These are phyloP conservation scores for Xestia rhomboidea DNA, from an alignment of 2,888 invertebrate genomes.

Conservation along the genomic window DNA sequence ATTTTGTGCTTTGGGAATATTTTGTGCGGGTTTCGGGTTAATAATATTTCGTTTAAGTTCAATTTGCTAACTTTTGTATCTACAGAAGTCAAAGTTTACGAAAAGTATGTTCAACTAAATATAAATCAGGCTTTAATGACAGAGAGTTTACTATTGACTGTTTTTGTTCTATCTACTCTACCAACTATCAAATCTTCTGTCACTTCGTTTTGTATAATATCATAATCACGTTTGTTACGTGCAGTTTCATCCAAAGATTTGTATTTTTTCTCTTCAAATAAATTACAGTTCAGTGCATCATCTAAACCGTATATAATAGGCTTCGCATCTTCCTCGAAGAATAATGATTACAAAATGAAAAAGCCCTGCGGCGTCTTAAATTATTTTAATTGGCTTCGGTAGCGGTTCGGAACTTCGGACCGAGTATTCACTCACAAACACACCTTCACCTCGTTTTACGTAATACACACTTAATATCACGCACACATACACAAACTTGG, in stretches of 20 bases:
- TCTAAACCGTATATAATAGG: slow-evolving; percentile 89
- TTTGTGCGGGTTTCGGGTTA: slow-evolving; percentile 55
- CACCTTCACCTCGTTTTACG: slow-evolving; percentile 68
- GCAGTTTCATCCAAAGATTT: slow-evolving; percentile 66
- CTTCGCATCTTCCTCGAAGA: slow-evolving; percentile 87
- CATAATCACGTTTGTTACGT: slow-evolving; percentile 64
- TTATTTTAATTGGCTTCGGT: slow-evolving; percentile 91
- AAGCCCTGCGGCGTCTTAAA: slow-evolving; percentile 88
- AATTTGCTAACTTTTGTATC: slow-evolving; percentile 1
- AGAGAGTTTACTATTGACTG: not conserved
- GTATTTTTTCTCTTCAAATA: slow-evolving; percentile 74
- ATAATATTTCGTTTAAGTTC: slow-evolving; percentile 32
- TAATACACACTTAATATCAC: slow-evolving; percentile 71
- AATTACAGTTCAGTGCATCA: slow-evolving; percentile 85
- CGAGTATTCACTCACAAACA: slow-evolving; percentile 77
- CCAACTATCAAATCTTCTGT: slow-evolving; percentile 6
- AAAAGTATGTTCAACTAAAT: slow-evolving; percentile 5
- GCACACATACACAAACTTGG: slow-evolving; percentile 56
- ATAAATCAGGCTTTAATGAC: not conserved
- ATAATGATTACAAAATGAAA: slow-evolving; percentile 90
- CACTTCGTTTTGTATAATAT: slow-evolving; percentile 25
- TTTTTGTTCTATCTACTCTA: not conserved
- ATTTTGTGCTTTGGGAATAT: slow-evolving; percentile 61
- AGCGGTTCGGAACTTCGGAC: slow-evolving; percentile 79
- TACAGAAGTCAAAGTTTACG: not conserved